Base-by-base conservation (phyloP, 2,797 vertebrate species). In the Enteromius unitaeniatus region DNA sequence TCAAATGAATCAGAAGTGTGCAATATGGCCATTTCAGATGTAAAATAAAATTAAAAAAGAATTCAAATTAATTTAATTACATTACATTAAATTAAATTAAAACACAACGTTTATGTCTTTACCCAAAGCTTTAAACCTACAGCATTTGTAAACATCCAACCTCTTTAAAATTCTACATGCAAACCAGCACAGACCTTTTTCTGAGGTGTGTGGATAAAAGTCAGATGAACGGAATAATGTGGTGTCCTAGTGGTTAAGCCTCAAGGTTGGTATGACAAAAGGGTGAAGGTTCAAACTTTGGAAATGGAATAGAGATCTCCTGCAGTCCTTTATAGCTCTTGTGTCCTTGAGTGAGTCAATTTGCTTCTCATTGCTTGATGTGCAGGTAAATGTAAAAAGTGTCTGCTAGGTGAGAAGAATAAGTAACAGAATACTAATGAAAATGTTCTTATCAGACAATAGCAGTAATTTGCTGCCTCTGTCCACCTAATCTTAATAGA, bases 141-240 rank as follows among this genome's bases (percentile, higher is more conserved):
- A 31, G 17, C 26, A 26, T 60, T 58, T 70, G 51, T 23, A 60
- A 45, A n/a, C 67, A n/a, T 21, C 5, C 6, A 28, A 45, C 28
- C 67, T 2, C 49, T 14, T 70, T 70, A 4, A 70, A 70, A 80
- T 70, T 70, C 78, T 11, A 8, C 4, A 19, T 13, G 47, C 31
- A 37, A 28, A 21, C 19, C n/a, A 2, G 49, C 45, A 73, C 8
- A 10, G 26, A 40, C 3, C 1, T 40, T 79, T 67, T 70, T 70
- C 23, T 58, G 15, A 31, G 37, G 19, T 28, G 10, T n/a, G 14
- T 26, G n/a, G 21, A 40, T 79, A 9, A 42, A 80, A 80, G 65
- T 42, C 65, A 69, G 67, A 79, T 51, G 45, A 26, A 55, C 49
- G 11, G 65, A 79, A 69, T 79, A 79, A 72, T 72, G 14, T 60